phyloP scores from a whole-genome alignment of 2,888 invertebrate genomes.

The Helicoverpa assulta region DNA sequence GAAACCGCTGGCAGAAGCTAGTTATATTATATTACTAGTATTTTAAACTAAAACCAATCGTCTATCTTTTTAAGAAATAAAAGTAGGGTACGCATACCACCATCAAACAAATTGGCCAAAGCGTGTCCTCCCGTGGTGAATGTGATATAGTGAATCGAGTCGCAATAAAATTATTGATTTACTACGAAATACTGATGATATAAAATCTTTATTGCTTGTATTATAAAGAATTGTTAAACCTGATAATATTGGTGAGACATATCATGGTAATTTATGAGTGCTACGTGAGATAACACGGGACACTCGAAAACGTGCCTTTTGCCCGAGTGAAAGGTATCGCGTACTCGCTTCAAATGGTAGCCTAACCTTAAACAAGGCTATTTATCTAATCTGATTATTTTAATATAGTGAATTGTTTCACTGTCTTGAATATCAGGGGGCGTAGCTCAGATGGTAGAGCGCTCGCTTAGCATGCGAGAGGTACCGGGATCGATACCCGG shows the following conservation, averaged over 20 bases:
- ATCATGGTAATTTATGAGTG: constrained; percentile 41
- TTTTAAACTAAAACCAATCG: no score
- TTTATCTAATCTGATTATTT: constrained; percentile 10
- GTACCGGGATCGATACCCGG: constrained; percentile 90
- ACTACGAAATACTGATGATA: neutral
- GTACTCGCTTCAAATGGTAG: constrained; percentile 11
- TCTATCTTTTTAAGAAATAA: no score
- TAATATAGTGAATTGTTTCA: constrained; percentile 12
- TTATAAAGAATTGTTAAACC: constrained; percentile 34
- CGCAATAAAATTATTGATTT: neutral
- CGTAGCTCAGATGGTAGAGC: constrained; percentile 87
- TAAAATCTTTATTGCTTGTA: constrained; percentile 35
- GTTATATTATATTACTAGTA: no score
- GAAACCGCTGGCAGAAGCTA: no score
- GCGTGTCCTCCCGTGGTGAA: no score
- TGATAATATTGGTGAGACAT: constrained; percentile 21
- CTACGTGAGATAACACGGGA: constrained; percentile 39
- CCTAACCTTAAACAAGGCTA: constrained; percentile 8
- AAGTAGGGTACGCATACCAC: no score
- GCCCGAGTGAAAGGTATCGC: constrained; percentile 44
- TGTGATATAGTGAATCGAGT: neutral
- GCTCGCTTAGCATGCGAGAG: constrained; percentile 89
- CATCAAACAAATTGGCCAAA: no score
- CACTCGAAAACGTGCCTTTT: constrained; percentile 36
- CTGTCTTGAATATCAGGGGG: constrained; percentile 66